Percentiles rank a stretch among this genome's conserved stretches.
Conservation (phyloP, 2,888 invertebrate genomes). For the Eulithis prunata region DNA sequence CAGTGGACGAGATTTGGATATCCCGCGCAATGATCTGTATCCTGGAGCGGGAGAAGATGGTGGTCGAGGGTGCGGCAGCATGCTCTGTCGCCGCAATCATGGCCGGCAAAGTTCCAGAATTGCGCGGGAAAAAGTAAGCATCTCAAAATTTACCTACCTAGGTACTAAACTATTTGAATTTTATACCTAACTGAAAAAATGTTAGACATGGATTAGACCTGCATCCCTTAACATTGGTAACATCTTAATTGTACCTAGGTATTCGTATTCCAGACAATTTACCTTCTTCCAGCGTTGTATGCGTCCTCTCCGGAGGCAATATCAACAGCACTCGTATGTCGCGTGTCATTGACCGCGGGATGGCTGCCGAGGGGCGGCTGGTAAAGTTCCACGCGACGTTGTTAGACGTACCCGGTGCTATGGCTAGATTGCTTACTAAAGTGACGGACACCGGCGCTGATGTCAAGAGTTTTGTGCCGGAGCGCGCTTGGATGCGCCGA, state of each 20-base stretch:
- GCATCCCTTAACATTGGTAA: too few relatives aligned
- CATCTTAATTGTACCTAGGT: too few relatives aligned
- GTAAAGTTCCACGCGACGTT: conserved; percentile 77
- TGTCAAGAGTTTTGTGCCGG: conserved; percentile 96
- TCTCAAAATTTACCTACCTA: neutral
- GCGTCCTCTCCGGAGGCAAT: conserved; percentile 92
- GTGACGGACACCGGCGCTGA: conserved; percentile 89
- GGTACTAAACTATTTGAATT: too few relatives aligned
- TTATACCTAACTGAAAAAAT: too few relatives aligned
- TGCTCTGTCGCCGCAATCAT: conserved; percentile 91
- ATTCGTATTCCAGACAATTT: neutral
- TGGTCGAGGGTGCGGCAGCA: conserved; percentile 94
- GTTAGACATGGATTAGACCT: too few relatives aligned
- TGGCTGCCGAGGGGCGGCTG: conserved; percentile 92
- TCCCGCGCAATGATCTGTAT: conserved; percentile 89
- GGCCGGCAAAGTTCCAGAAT: conserved; percentile 89
- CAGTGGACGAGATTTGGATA: conserved; percentile 90
- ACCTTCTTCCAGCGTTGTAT: conserved; percentile 86
- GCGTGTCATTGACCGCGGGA: conserved; percentile 91
- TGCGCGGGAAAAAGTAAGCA: conserved; percentile 89
- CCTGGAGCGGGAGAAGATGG: conserved; percentile 90
- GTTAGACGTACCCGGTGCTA: conserved; percentile 92
- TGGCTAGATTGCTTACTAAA: conserved; percentile 90
- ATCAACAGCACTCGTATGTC: conserved; percentile 93
- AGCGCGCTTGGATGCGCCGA: conserved; percentile 93